Evolutionary conservation across 2,888 invertebrate genomes (phyloP).

Genomic region (Nephrocerus scutellatus): DNA sequence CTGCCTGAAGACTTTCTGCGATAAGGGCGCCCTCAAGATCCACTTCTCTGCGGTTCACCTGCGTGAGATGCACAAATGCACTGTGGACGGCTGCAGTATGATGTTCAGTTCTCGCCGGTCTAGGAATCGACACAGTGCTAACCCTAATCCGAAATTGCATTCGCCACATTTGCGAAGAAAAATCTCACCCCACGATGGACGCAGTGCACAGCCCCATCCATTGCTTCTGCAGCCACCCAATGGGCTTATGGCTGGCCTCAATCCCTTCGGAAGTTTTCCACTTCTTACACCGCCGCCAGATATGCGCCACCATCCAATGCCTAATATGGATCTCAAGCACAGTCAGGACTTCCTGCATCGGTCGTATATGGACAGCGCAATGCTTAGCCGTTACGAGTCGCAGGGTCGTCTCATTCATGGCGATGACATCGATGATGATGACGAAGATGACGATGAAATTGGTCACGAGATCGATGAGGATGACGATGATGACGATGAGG

Average conservation of each 20-base stretch:
- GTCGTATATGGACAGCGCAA: conserved; percentile 49
- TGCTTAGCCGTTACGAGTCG: conserved; percentile 50
- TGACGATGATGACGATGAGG: conserved; percentile 57
- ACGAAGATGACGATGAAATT: conserved; percentile 46
- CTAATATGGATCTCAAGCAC: conserved; percentile 60
- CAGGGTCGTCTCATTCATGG: conserved; percentile 45
- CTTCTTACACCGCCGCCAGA: conserved; percentile 59
- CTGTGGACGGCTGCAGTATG: conserved; percentile 97
- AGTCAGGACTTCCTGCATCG: conserved; percentile 53
- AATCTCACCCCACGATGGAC: conserved; percentile 88
- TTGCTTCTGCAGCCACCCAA: conserved; percentile 65
- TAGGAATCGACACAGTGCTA: conserved; percentile 93
- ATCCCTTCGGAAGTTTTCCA: conserved; percentile 73
- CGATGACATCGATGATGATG: conserved; percentile 39
- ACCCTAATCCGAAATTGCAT: conserved; percentile 96
- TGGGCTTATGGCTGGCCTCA: conserved; percentile 53
- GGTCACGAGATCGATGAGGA: conserved; percentile 71
- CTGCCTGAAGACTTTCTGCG: conserved; percentile 98
- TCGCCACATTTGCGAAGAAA: conserved; percentile 89
- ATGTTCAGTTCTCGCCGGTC: conserved; percentile 97
- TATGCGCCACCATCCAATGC: conserved; percentile 39
- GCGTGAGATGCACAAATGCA: conserved; percentile 99
- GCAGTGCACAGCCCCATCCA: conserved; percentile 80
- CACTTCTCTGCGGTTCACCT: conserved; percentile 98
- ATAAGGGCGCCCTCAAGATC: conserved; percentile 98